Evolutionary conservation across 2,113 vertebrate species (phyloP).

Genomic region (Lepisosteus oculatus): DNA sequence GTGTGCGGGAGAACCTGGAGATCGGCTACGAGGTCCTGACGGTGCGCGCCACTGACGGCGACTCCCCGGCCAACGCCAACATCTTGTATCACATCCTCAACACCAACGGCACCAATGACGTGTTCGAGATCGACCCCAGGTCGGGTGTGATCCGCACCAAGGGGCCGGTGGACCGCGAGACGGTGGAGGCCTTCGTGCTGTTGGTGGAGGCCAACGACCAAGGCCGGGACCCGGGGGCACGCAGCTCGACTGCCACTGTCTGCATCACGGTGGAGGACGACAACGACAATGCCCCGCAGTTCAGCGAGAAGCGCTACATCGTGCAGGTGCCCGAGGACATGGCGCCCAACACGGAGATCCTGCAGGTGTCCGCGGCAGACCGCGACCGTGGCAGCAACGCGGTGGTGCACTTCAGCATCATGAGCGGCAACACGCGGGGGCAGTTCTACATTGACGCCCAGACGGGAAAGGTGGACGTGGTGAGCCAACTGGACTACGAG

Average conservation of each 20-base stretch:
- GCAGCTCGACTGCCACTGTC: slow-evolving; percentile 82
- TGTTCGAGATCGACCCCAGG: slow-evolving; percentile 87
- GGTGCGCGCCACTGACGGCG: slow-evolving; percentile 85
- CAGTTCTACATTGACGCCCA: slow-evolving; percentile 95
- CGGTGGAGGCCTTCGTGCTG: slow-evolving; percentile 78
- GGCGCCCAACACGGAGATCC: slow-evolving; percentile 71
- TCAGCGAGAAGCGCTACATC: slow-evolving; percentile 87
- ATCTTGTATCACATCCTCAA: slow-evolving; percentile 86
- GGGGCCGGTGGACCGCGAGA: slow-evolving; percentile 83
- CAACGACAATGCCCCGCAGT: slow-evolving; percentile 91
- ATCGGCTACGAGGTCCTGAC: slow-evolving; percentile 93
- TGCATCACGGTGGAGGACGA: slow-evolving; percentile 87
- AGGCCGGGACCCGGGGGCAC: slow-evolving; percentile 80
- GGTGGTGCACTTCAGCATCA: slow-evolving; percentile 91
- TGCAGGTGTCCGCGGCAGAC: slow-evolving; percentile 83
- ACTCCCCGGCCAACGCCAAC: slow-evolving; percentile 84
- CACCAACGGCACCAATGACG: slow-evolving; percentile 58
- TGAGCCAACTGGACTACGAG: slow-evolving; percentile 89
- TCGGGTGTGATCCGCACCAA: slow-evolving; percentile 89
- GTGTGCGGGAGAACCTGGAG: slow-evolving; percentile 90
- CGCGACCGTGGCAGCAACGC: slow-evolving; percentile 85
- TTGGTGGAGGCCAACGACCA: slow-evolving; percentile 87
- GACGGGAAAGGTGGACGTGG: slow-evolving; percentile 82
- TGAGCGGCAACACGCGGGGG: slow-evolving; percentile 90
- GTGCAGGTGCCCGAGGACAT: slow-evolving; percentile 84